Evolutionary conservation across 37 sponge, comb jelly and placozoan genomes (phyloP).

Genomic region (Crambe crambe): DNA sequence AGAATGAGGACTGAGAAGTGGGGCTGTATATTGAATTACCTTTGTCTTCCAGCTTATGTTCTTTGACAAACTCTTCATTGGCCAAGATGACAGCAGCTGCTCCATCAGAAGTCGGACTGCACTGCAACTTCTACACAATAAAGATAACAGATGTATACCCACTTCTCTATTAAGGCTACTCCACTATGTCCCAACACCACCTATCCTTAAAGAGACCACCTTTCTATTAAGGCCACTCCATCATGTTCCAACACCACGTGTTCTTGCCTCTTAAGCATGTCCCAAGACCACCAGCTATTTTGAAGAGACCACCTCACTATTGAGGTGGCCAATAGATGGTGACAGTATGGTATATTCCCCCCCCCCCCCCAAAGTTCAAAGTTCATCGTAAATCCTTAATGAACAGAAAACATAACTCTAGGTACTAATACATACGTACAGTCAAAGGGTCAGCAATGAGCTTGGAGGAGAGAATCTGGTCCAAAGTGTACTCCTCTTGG

Average conservation of each 20-base stretch:
- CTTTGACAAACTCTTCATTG: slow-evolving; percentile 69
- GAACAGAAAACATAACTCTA: not conserved
- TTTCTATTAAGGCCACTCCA: too few species aligned
- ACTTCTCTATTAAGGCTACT: too few species aligned
- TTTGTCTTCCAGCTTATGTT: slow-evolving; percentile 45
- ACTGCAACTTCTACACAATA: slow-evolving; percentile 55
- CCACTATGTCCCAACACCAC: too few species aligned
- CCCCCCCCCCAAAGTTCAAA: not conserved
- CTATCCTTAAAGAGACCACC: too few species aligned
- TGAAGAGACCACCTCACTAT: not conserved
- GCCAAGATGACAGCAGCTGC: slow-evolving; percentile 70
- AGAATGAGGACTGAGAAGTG: not conserved
- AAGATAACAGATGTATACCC: too few species aligned
- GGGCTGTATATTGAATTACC: slow-evolving; percentile 13
- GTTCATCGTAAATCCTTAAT: not conserved
- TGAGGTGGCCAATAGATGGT: too few species aligned
- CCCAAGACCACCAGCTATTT: too few species aligned
- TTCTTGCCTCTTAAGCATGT: too few species aligned
- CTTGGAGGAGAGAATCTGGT: slow-evolving; percentile 60
- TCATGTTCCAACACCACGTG: too few species aligned
- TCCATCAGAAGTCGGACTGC: slow-evolving; percentile 81
- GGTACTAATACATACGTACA: too few species aligned
- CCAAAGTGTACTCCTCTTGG: slow-evolving; percentile 60
- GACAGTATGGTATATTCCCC: too few species aligned
- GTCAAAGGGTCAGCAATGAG: slow-evolving; percentile 33